Conservation (phyloP, 2,113 vertebrate genomes). For the Thalassoma bifasciatum region DNA sequence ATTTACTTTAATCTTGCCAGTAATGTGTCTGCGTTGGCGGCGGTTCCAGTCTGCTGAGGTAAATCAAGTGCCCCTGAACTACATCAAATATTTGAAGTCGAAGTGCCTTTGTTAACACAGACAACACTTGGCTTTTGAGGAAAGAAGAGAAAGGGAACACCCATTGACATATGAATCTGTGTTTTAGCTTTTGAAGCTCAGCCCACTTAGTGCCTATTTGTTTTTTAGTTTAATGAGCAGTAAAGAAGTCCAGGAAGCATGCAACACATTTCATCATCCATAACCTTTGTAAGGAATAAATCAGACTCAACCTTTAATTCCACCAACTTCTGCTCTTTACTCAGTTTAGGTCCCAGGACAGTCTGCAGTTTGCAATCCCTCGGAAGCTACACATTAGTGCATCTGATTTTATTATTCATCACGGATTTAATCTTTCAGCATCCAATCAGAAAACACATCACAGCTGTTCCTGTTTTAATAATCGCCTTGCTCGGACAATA, state of each 20-base stretch:
- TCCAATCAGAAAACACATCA: slow-evolving; percentile 68
- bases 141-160: not conserved
- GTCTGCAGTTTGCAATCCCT: slow-evolving; percentile 22
- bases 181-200: slow-evolving; percentile 22
- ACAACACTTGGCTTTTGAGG: slow-evolving; percentile 30
- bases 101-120: slow-evolving; percentile 60
- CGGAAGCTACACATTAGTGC: slow-evolving; percentile 29
- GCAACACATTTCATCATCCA: not conserved
- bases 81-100: slow-evolving; percentile 66
- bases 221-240: not conserved
- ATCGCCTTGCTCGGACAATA: slow-evolving; percentile 62
- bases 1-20: slow-evolving; percentile 72
- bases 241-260: not conserved
- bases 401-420: slow-evolving; percentile 65
- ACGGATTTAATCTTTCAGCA: slow-evolving; percentile 56
- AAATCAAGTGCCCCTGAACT: slow-evolving; percentile 62
- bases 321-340: not conserved
- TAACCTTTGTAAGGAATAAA: not conserved
- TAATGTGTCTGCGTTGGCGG: slow-evolving; percentile 60
- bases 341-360: slow-evolving; percentile 1
- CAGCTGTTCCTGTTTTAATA: slow-evolving; percentile 62
- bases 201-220: not conserved
- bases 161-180: slow-evolving; percentile 16
- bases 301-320: not conserved
- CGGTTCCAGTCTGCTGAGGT: slow-evolving; percentile 66